Conservation (phyloP, 1,140 invertebrate species). For the Acromyrmex heyeri region DNA sequence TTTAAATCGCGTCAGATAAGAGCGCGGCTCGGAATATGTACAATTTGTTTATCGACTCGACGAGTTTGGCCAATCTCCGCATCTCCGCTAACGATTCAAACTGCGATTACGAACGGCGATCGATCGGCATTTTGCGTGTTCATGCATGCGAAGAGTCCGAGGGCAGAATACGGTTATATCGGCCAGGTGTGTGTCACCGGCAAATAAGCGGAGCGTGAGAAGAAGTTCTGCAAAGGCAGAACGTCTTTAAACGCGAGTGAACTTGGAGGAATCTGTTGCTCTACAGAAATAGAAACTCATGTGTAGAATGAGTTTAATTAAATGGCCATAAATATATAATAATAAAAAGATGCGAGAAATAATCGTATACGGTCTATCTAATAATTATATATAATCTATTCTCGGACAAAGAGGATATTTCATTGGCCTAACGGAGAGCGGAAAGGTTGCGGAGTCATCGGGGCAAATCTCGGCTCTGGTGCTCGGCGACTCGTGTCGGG, state of each 20-base stretch:
- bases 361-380: neutral
- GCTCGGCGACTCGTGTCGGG: conserved; percentile 67
- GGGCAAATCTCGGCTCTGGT: conserved; percentile 31
- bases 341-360: neutral
- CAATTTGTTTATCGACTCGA: conserved; percentile 69
- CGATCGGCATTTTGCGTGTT: conserved; percentile 72
- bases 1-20: conserved; percentile 65
- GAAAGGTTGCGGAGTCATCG: conserved; percentile 39
- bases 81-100: conserved; percentile 61
- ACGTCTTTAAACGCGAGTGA: neutral
- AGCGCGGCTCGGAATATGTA: conserved; percentile 29
- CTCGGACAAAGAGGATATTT: conserved; percentile 25
- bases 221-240: neutral
- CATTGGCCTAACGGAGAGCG: conserved; percentile 16
- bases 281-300: neutral
- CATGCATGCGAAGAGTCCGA: conserved; percentile 76
- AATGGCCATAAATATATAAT: neutral
- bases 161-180: conserved; percentile 81
- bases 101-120: conserved; percentile 72
- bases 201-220: conserved; percentile 48
- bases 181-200: conserved; percentile 79
- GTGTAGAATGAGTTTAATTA: neutral
- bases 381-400: conserved; percentile 1
- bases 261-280: neutral
- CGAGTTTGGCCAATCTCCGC: conserved; percentile 31